Base-by-base conservation (phyloP, 2,113 vertebrate genomes). In the Strix aluco region DNA sequence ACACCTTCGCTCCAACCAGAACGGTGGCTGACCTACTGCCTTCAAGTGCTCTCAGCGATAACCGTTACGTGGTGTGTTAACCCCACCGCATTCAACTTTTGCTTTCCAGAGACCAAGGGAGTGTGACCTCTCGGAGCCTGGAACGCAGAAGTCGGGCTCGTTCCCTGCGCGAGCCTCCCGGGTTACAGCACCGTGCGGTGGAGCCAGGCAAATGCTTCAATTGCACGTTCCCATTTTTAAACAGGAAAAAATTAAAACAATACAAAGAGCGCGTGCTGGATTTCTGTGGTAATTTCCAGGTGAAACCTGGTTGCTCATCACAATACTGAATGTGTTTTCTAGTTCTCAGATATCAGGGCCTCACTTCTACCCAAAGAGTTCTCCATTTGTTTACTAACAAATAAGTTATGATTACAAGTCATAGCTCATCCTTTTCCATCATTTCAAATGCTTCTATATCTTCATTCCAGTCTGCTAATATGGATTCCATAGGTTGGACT, bases 391-490 rank as follows among this genome's bases (percentile, higher is more conserved):
- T 97, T 93, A 96, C 95, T 96, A 97, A 95, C 96, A 97, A 96
- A 95, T 91, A 95, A 91, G 72, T 95, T 96, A 96, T 77, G 91
- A 95, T 81, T 95, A 92, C 70, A 97, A 98, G 98, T 99, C 99
- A 99, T 98, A 99, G 99, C 96, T 99, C 99, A 87, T 99, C 99
- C 88, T 99, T 99, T 95, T 99, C 99, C 99, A 99, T 99, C 98
- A 99, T 99, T 98, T 99, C 98, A 98, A 99, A 99, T 7, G 99
- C 99, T 98, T 99, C 99, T 98, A 99, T 98, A 97, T 99, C 99
- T 98, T 99, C 99, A 97, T 98, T 99, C 99, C 99, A 99, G 97
- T 99, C 99, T 94, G 99, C 99, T 96, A 99, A 97, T 96, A 99
- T 98, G 46, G 99, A 98, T 90, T 99, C 99, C 97, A 99, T 98